Evolutionary conservation across 2,113 vertebrate genomes (phyloP).

Genomic region (Tupaia tana): DNA sequence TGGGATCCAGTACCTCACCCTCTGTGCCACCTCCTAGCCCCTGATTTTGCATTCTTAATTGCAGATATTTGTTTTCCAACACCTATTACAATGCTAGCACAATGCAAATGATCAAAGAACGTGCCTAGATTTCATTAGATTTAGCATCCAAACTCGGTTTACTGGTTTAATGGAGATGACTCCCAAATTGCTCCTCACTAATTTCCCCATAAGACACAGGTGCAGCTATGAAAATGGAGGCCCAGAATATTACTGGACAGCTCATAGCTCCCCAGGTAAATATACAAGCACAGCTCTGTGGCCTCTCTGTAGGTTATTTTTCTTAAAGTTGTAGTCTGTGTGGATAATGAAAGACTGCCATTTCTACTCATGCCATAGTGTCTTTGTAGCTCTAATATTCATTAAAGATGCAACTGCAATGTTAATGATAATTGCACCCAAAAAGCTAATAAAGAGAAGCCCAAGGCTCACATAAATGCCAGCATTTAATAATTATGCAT

Average conservation of each 20-base stretch:
- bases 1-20: too few species aligned
- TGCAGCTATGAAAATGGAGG: background rate
- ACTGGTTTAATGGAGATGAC: background rate
- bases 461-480: conserved; percentile 86
- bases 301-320: background rate
- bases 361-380: conserved; percentile 54
- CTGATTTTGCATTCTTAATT: background rate
- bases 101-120: background rate
- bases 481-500: conserved; percentile 86
- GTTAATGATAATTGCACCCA: conserved; percentile 87
- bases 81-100: background rate
- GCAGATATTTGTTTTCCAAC: background rate
- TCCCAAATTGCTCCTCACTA: background rate
- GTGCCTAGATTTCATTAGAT: background rate
- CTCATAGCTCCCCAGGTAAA: background rate
- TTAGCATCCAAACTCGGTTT: background rate
- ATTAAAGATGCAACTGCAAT: conserved; percentile 85
- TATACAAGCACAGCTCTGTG: background rate
- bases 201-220: background rate
- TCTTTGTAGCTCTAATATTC: conserved; percentile 79
- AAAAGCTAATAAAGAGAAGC: conserved; percentile 86
- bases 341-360: conserved; percentile 66
- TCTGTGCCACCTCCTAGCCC: too few species aligned
- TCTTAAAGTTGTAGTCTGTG: conserved; percentile 38
- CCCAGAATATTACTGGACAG: background rate